A percentile compares a stretch with the other conserved stretches of the same genome.
Conservation (phyloP, 2,888 invertebrate species). For the Apamea crenata region DNA sequence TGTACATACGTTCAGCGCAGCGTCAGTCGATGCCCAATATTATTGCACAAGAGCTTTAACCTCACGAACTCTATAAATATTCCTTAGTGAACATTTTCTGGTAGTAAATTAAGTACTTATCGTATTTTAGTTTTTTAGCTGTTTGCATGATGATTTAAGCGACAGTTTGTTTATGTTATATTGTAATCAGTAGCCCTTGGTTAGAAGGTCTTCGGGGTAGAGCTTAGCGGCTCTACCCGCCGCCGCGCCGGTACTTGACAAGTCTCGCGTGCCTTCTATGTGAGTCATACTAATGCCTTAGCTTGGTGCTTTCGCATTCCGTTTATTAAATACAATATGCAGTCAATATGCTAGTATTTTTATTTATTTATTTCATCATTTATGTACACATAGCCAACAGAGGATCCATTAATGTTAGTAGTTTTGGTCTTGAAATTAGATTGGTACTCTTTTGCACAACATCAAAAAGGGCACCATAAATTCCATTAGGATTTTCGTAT, state of each 20-base stretch:
- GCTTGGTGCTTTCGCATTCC: conserved; percentile 85
- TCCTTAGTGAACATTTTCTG: conserved; percentile 16
- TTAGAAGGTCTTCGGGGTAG: conserved; percentile 70
- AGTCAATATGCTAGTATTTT: not conserved
- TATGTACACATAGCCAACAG: too few species aligned
- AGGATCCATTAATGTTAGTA: too few species aligned
- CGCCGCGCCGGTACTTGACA: conserved; percentile 63
- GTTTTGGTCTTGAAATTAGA: too few species aligned
- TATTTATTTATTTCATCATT: not conserved
- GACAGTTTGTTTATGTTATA: conserved; percentile 13
- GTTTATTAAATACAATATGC: conserved; percentile 65
- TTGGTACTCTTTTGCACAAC: too few species aligned
- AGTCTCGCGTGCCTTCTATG: conserved; percentile 82
- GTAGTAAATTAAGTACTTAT: conserved; percentile 7
- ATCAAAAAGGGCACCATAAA: too few species aligned
- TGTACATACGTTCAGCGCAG: conserved; percentile 65
- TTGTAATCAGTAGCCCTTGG: conserved; percentile 46
- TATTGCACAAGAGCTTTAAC: conserved; percentile 60
- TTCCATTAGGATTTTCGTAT: too few species aligned
- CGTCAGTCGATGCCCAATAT: conserved; percentile 50
- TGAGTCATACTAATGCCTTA: conserved; percentile 84
- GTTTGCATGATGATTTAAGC: conserved; percentile 1
- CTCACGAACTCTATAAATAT: conserved; percentile 37
- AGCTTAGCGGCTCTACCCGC: conserved; percentile 71
- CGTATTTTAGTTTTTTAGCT: conserved; percentile 31